phyloP scores from a whole-genome alignment of 2,797 vertebrate species.

The Eulemur mongoz region DNA sequence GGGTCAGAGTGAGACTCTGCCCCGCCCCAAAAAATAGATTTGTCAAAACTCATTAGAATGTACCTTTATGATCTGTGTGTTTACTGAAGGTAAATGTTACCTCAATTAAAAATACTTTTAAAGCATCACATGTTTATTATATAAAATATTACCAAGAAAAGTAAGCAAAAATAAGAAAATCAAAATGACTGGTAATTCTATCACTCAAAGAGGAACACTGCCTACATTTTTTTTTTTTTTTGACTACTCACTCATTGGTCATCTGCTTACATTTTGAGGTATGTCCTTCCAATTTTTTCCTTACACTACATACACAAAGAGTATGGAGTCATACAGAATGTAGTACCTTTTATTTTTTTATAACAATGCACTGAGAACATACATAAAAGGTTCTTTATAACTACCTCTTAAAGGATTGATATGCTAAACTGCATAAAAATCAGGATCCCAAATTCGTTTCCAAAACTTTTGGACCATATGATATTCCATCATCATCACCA shows the following conservation, averaged over 20 bases:
- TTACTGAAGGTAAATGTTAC: slow-evolving; percentile 35
- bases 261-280: neutral
- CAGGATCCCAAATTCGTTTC: neutral
- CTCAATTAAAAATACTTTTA: slow-evolving; percentile 32
- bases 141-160: slow-evolving; percentile 8
- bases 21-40: too few relatives aligned
- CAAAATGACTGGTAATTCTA: neutral
- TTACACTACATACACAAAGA: neutral
- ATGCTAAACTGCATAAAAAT: neutral
- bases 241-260: neutral
- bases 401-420: neutral
- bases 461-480: neutral
- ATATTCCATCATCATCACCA: neutral
- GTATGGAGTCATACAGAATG: neutral
- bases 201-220: neutral
- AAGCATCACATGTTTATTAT: neutral
- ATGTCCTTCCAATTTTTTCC: neutral
- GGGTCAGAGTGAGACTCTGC: neutral
- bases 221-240: neutral
- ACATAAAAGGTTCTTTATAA: neutral
- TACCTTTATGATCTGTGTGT: neutral
- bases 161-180: neutral
- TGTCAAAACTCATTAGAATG: neutral
- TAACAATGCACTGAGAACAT: neutral
- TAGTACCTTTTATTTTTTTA: neutral